Evolutionary conservation across 2,888 invertebrate species (phyloP).

Genomic region (Cerceris rybyensis): DNA sequence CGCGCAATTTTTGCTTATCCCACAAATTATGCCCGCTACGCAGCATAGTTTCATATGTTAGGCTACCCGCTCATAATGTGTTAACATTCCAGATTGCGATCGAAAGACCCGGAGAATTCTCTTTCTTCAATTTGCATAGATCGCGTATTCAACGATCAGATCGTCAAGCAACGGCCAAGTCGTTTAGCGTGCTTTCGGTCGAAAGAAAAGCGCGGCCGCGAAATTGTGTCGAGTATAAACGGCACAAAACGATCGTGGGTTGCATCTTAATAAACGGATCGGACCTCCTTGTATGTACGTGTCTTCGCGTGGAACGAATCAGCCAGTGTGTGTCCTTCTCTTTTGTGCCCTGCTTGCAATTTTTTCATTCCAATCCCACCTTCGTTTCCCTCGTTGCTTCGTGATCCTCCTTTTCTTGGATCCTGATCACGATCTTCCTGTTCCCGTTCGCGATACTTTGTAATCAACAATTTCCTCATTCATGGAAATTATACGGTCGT

Average conservation of each 20-base stretch:
- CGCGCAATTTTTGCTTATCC: no score
- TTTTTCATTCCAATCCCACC: background rate
- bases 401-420: background rate
- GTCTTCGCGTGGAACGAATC: background rate
- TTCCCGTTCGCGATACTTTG: slow-evolving; percentile 5
- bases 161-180: background rate
- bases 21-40: no score
- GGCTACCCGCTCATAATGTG: no score
- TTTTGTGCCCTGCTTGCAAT: background rate
- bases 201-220: slow-evolving; percentile 31
- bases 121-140: slow-evolving; percentile 4
- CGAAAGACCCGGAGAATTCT: no score
- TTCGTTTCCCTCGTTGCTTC: background rate
- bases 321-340: background rate
- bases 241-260: slow-evolving; percentile 32
- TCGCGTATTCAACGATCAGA: background rate
- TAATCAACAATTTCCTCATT: slow-evolving; percentile 54
- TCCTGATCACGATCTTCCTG: slow-evolving; percentile 21
- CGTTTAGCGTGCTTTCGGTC: slow-evolving; percentile 10
- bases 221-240: slow-evolving; percentile 44
- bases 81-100: background rate
- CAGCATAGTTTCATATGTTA: no score
- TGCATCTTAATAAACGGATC: slow-evolving; percentile 48
- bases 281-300: background rate
- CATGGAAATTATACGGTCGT: slow-evolving; percentile 59